These are phyloP conservation scores for Agapornis roseicollis DNA, from an alignment of 2,113 vertebrate genomes.

Conservation along the genomic window DNA sequence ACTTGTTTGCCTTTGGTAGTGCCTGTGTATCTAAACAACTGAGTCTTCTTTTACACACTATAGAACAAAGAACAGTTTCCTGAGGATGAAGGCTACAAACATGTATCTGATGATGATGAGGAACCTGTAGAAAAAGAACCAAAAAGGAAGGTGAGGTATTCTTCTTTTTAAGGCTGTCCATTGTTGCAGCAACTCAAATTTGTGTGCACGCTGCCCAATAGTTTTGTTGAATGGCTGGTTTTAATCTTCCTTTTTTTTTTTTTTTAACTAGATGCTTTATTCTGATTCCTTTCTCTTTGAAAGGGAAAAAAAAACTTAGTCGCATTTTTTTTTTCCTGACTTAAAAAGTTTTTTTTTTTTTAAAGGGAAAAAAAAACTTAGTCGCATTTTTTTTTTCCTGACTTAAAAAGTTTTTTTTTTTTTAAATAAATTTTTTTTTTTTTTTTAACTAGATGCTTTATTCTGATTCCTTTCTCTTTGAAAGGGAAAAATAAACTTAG, in stretches of 20 bases:
- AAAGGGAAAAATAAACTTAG: neutral
- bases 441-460: neutral
- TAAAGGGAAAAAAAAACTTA: conserved; percentile 44
- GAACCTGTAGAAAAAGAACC: conserved; percentile 41
- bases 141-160: conserved; percentile 67
- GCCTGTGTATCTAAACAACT: neutral
- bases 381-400: neutral
- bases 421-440: conserved; percentile 61
- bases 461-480: neutral
- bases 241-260: neutral
- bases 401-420: conserved; percentile 18
- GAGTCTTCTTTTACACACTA: neutral
- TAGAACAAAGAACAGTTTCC: conserved; percentile 59
- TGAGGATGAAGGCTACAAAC: conserved; percentile 23
- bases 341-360: conserved; percentile 30
- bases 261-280: neutral
- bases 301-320: neutral
- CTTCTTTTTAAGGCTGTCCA: neutral
- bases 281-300: neutral
- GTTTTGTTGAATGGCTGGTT: neutral
- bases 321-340: neutral
- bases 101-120: conserved; percentile 48
- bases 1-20: neutral
- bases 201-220: neutral
- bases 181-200: neutral